phyloP scores from a whole-genome alignment of 2,888 invertebrate species.

The Apoda limacodes region DNA sequence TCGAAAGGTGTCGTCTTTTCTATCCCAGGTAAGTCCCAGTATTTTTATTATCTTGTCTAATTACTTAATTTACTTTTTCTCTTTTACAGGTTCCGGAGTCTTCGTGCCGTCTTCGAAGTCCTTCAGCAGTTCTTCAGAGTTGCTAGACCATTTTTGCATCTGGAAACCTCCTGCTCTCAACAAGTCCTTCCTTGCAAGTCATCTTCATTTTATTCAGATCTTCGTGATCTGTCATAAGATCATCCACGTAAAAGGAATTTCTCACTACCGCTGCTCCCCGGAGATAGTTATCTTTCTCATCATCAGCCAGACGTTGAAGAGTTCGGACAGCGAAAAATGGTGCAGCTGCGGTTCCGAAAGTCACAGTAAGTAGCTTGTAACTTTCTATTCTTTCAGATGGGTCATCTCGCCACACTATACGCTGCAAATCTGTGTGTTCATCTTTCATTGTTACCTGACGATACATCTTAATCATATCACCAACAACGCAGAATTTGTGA shows the following conservation, averaged over 20 bases:
- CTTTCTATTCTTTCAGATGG: slow-evolving; percentile 1
- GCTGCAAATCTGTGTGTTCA: too few species aligned
- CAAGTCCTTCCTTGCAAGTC: slow-evolving; percentile 13
- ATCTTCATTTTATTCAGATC: slow-evolving; percentile 13
- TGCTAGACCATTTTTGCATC: slow-evolving; percentile 24
- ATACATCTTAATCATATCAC: slow-evolving; percentile 25
- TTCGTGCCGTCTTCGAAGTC: too few species aligned
- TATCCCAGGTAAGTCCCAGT: too few species aligned
- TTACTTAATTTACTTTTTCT: slow-evolving; percentile 6
- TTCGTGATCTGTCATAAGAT: slow-evolving; percentile 21
- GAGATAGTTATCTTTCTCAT: slow-evolving; percentile 18
- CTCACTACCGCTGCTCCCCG: slow-evolving; percentile 10
- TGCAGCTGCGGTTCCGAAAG: too few species aligned
- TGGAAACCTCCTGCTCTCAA: slow-evolving; percentile 25
- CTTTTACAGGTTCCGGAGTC: slow-evolving; percentile 7
- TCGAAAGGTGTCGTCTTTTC: too few species aligned
- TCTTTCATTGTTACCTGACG: slow-evolving; percentile 17
- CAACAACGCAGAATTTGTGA: slow-evolving; percentile 18
- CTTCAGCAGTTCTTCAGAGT: slow-evolving; percentile 10
- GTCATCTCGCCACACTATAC: slow-evolving; percentile 14
- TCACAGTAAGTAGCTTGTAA: too few species aligned
- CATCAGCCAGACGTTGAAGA: slow-evolving; percentile 21
- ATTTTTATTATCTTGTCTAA: too few species aligned
- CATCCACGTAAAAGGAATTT: too few species aligned
- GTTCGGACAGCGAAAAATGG: slow-evolving; percentile 23